These are phyloP conservation scores for Indri indri DNA, from an alignment of 2,113 vertebrate genomes.

Conservation along the genomic window DNA sequence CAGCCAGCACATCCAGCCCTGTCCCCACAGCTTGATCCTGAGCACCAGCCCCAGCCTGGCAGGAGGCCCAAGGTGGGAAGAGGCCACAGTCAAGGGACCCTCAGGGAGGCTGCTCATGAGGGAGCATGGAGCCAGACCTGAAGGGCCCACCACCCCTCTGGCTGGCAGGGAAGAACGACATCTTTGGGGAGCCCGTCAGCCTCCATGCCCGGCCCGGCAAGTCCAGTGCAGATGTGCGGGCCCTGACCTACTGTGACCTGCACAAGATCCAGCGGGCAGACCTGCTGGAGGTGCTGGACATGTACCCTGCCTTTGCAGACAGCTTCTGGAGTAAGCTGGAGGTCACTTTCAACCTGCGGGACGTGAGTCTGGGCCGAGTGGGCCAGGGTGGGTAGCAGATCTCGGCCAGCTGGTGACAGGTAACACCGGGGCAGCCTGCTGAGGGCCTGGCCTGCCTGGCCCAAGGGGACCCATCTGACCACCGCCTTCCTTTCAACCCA, in stretches of 20 bases:
- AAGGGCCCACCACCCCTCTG: neutral
- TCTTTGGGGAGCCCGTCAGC: slow-evolving; percentile 96
- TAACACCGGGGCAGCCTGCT: neutral
- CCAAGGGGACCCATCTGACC: neutral
- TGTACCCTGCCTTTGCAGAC: slow-evolving; percentile 96
- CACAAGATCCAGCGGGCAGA: slow-evolving; percentile 97
- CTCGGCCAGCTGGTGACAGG: neutral
- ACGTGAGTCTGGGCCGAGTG: slow-evolving; percentile 88
- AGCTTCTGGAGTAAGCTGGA: slow-evolving; percentile 97
- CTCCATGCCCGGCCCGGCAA: slow-evolving; percentile 93
- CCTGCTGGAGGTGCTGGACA: slow-evolving; percentile 96
- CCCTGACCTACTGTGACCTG: slow-evolving; percentile 97
- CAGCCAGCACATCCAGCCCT: neutral
- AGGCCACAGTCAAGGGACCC: neutral
- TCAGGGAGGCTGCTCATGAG: neutral
- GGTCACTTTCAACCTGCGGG: slow-evolving; percentile 97
- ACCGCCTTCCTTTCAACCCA: neutral
- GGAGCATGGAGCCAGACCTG: neutral
- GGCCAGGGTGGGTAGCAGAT: neutral
- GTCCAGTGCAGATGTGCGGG: slow-evolving; percentile 94
- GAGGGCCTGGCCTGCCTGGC: neutral
- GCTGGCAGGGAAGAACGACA: slow-evolving; percentile 94
- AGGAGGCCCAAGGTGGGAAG: neutral
- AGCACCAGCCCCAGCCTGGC: neutral
- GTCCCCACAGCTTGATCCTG: neutral